Base-by-base conservation (phyloP, 2,113 vertebrate genomes). In the Tonatia bakeri region DNA sequence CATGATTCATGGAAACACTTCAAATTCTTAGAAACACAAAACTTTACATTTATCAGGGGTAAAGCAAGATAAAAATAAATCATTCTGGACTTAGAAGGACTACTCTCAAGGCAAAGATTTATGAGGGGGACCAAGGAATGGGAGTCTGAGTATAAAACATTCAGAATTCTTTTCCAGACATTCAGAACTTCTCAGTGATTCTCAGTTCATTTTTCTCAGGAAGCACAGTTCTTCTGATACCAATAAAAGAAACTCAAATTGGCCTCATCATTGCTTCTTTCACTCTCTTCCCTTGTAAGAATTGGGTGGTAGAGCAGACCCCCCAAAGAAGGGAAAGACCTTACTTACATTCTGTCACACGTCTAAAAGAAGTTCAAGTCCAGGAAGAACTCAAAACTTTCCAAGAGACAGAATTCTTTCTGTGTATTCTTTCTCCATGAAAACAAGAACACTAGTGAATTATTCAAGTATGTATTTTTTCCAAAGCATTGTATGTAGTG, bases 11-110 rank as follows among this genome's bases (percentile, higher is more conserved):
- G 79, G 91, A 96, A 95, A 94, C 31, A 90, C 45, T 94, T 70
- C 22, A 93, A 86, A 94, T 95, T 95, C 82, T 81, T 97, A 47
- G 56, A 96, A 96, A 89, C 82, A 87, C 67, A 97, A 96, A 92
- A 90, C 54, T 96, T 97, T 92, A 80, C 89, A 95, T 89, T 87
- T 84, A 87, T 92, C 80, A 69, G 26, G 28, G 16, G 76, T 47
- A 88, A 96, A 59, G 45, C 31, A 93, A 89, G 50, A 86, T 54
- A 93, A 94, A 96, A 97, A 96, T 95, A 95, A 92, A 96, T 96
- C 82, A 90, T 65, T 96, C 52, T 94, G 52, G 83, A 91, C 67
- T 96, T 73, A 70, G 45, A 90, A 97, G 59, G 38, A 95, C 81
- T 89, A 80, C 33, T 86, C 93, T 72, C 5, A 10, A 76, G 88